Percentiles rank a stretch among this genome's conserved stretches.
phyloP scores from a whole-genome alignment of 2,888 invertebrate genomes.

The Unio pictorum region DNA sequence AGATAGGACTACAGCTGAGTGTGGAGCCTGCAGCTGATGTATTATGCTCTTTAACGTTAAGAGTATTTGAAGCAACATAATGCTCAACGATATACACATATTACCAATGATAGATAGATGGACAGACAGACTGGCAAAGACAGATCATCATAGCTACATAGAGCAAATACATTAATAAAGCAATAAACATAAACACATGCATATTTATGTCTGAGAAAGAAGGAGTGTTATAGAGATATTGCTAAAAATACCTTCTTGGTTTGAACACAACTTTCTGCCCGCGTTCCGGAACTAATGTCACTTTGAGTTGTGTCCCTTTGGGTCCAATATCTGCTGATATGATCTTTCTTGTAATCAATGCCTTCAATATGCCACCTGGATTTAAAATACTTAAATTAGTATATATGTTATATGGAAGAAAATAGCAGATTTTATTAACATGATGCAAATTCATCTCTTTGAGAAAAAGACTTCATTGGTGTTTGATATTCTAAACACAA shows the following conservation, averaged over 20 bases:
- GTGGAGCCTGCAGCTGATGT: too few relatives aligned
- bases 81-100: too few relatives aligned
- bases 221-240: background rate
- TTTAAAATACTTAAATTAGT: constrained; percentile 8
- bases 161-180: background rate
- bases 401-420: background rate
- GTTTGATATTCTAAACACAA: too few relatives aligned
- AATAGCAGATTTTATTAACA: too few relatives aligned
- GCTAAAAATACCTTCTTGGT: constrained; percentile 85
- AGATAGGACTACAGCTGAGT: too few relatives aligned
- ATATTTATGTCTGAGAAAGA: background rate
- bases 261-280: constrained; percentile 88
- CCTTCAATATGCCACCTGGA: constrained; percentile 63
- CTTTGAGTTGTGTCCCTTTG: constrained; percentile 92
- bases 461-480: too few relatives aligned
- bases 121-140: background rate
- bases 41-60: too few relatives aligned
- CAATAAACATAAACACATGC: background rate
- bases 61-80: too few relatives aligned
- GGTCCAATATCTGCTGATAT: constrained; percentile 82
- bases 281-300: constrained; percentile 83
- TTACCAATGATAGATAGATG: too few relatives aligned
- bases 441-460: too few relatives aligned
- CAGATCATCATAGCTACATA: background rate
- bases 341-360: constrained; percentile 65